phyloP scores from a whole-genome alignment of 2,888 invertebrate genomes.

The Cephus runcator region DNA sequence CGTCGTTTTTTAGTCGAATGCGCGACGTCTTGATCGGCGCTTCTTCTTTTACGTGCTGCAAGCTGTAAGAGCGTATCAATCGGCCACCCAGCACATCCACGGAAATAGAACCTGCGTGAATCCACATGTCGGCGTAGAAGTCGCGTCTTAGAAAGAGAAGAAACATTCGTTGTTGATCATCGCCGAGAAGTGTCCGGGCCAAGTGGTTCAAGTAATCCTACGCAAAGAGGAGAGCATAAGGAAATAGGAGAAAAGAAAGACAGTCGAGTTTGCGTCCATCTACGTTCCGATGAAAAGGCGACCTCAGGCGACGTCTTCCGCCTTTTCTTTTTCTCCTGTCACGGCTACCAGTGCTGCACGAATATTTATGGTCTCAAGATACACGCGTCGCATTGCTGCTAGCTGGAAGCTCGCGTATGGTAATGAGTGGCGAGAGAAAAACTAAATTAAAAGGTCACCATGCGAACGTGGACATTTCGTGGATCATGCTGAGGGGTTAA shows the following conservation, averaged over 20 bases:
- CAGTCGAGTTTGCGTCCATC: background rate
- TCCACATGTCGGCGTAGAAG: background rate
- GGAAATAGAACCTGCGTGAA: background rate
- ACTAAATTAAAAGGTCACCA: background rate
- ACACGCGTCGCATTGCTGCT: background rate
- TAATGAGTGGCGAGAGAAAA: background rate
- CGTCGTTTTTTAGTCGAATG: conserved; percentile 34
- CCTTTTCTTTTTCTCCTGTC: background rate
- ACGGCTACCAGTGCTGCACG: background rate
- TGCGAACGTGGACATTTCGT: background rate
- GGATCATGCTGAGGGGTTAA: background rate
- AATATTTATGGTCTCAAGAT: background rate
- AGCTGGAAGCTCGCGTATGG: background rate
- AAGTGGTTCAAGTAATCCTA: background rate
- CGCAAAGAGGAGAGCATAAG: background rate
- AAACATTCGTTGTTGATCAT: background rate
- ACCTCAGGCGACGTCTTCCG: background rate
- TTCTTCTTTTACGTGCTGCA: conserved; percentile 3
- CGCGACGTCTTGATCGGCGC: conserved; percentile 32
- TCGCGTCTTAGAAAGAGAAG: background rate
- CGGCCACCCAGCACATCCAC: background rate
- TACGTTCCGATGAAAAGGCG: background rate
- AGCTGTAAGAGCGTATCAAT: background rate
- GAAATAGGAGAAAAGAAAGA: background rate
- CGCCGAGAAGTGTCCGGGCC: background rate